Evolutionary conservation across 2,113 vertebrate species (phyloP).

Genomic region (Dromaius novaehollandiae): DNA sequence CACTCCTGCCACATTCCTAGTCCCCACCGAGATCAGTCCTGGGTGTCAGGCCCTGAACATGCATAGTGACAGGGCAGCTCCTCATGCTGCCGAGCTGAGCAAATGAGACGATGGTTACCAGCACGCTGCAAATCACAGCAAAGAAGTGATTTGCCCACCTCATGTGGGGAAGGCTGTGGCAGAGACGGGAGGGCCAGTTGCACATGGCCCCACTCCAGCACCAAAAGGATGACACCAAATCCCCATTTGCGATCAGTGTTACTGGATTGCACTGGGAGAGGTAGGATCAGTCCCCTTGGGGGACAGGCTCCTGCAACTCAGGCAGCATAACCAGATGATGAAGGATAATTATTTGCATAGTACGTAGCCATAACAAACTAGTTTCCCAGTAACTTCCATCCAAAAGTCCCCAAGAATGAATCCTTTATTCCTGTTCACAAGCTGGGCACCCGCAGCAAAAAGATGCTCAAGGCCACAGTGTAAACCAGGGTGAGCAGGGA

Average conservation of each 20-base stretch:
- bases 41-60: not conserved
- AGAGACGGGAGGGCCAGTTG: not conserved
- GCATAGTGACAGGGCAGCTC: not conserved
- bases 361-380: not conserved
- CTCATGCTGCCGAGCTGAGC: rapidly evolving
- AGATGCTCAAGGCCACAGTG: not conserved
- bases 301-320: not conserved
- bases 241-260: not conserved
- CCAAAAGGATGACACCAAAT: not conserved
- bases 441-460: not conserved
- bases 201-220: not conserved
- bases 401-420: not conserved
- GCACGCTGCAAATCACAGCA: not conserved
- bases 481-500: not conserved
- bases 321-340: rapidly evolving
- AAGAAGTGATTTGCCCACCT: not conserved
- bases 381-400: not conserved
- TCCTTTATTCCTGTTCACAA: not conserved
- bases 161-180: not conserved
- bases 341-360: not conserved
- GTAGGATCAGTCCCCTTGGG: not conserved
- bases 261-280: not conserved
- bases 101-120: not conserved
- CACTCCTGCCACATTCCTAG: not conserved
- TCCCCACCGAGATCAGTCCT: rapidly evolving